Percentiles rank a stretch among this genome's conserved stretches.
phyloP scores from a whole-genome alignment of 2,797 vertebrate genomes.

The Pantherophis alleghaniensis region DNA sequence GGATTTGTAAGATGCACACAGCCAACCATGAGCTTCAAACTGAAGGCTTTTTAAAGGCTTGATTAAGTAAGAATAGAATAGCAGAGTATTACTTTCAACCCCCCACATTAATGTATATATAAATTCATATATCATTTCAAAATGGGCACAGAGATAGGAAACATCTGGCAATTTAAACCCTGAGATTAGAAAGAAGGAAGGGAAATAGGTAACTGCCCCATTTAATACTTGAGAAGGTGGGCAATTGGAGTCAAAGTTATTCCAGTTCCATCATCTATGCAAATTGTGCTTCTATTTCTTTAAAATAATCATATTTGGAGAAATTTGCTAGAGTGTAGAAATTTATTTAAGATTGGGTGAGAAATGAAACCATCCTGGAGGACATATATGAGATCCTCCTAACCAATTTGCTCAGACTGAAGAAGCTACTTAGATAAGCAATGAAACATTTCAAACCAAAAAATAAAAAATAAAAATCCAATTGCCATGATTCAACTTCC shows the following conservation, averaged over 20 bases:
- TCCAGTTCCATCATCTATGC: not conserved
- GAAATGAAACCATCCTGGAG: not conserved
- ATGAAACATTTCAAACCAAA: not conserved
- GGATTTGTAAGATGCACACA: not conserved
- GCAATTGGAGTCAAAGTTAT: not conserved
- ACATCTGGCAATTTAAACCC: not conserved
- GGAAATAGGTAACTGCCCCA: not conserved
- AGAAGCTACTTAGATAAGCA: not conserved
- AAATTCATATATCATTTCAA: not conserved
- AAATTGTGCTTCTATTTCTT: not conserved
- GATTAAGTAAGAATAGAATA: not conserved
- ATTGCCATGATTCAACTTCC: not conserved
- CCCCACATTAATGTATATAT: not conserved
- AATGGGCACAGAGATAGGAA: not conserved
- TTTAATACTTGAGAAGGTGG: not conserved
- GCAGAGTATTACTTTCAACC: not conserved
- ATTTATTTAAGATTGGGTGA: slow-evolving; percentile 67
- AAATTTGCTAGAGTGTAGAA: slow-evolving; percentile 40
- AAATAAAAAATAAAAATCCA: not conserved
- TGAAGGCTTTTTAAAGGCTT: not conserved
- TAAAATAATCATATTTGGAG: not conserved
- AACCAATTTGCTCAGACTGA: not conserved
- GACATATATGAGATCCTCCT: not conserved
- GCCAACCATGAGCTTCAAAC: not conserved
- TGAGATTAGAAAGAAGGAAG: not conserved